Percentiles rank a stretch among this genome's conserved stretches.
These are phyloP conservation scores for Tineola bisselliella DNA, from an alignment of 2,888 invertebrate genomes.

Conservation along the genomic window DNA sequence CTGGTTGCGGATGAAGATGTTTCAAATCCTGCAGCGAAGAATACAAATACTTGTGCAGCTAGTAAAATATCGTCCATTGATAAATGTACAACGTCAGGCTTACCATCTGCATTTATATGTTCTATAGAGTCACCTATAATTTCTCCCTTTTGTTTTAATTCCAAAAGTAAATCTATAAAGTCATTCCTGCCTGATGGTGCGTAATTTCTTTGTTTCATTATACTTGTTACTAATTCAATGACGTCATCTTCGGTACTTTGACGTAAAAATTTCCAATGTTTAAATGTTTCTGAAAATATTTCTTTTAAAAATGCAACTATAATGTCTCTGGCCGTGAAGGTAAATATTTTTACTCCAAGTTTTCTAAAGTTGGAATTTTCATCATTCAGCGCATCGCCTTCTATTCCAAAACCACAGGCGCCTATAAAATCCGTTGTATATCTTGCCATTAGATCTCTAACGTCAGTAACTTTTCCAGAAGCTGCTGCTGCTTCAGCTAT, in stretches of 20 bases:
- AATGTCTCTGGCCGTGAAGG: not conserved
- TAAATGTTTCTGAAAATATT: slow-evolving; percentile 11
- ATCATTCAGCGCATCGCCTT: slow-evolving; percentile 16
- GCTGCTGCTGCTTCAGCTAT: not conserved
- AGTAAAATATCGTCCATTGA: slow-evolving; percentile 17
- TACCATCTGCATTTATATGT: slow-evolving; percentile 27
- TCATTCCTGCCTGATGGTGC: slow-evolving; percentile 13
- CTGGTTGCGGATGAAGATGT: slow-evolving; percentile 28
- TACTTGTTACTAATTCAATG: not conserved
- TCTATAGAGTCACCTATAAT: slow-evolving; percentile 15
- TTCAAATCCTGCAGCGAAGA: slow-evolving; percentile 27
- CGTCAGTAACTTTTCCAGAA: not conserved
- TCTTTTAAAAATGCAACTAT: not conserved
- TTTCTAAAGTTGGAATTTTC: slow-evolving; percentile 17
- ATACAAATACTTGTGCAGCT: slow-evolving; percentile 18
- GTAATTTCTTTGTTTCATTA: slow-evolving; percentile 15
- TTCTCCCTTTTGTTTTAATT: slow-evolving; percentile 10
- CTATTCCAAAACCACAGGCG: slow-evolving; percentile 27
- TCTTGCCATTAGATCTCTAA: slow-evolving; percentile 17
- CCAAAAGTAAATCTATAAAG: slow-evolving; percentile 15
- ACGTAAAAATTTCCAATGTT: not conserved
- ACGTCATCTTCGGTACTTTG: slow-evolving; percentile 2
- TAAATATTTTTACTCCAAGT: slow-evolving; percentile 20
- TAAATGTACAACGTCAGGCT: slow-evolving; percentile 33
- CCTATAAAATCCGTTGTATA: slow-evolving; percentile 41